Base-by-base conservation (phyloP, 2,888 invertebrate genomes). In the Tiphia femorata region DNA sequence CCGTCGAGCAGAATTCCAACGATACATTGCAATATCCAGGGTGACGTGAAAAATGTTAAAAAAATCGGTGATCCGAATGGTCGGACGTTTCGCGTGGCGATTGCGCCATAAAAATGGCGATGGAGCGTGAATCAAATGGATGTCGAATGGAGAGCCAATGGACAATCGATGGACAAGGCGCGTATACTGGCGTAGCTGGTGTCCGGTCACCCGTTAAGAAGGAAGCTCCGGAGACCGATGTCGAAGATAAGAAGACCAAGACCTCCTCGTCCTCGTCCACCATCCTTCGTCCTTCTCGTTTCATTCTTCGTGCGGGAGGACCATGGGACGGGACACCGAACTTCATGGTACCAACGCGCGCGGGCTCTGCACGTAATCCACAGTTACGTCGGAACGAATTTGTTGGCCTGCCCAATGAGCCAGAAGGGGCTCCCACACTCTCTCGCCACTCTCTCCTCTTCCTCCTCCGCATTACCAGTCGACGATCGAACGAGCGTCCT, bases 121-220 rank as follows among this genome's bases (percentile, higher is more conserved):
- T n/a, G n/a, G n/a, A n/a, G n/a, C n/a, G n/a, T n/a, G n/a, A n/a
- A n/a, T n/a, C n/a, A n/a, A n/a, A n/a, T n/a, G n/a, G n/a, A n/a
- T n/a, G n/a, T n/a, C n/a, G n/a, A n/a, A n/a, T n/a, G n/a, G n/a
- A n/a, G n/a, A n/a, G n/a, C n/a, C n/a, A n/a, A n/a, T n/a, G n/a
- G n/a, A n/a, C n/a, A n/a, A n/a, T n/a, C n/a, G n/a, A n/a, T n/a
- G n/a, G 58, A 43, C 49, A 43, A 56, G 27, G 54, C 53, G 67
- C 62, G 53, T 64, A 58, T 47, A 52, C 49, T 52, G 51, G 58
- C 66, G 61, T 71, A 69, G 67, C 65, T 63, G 67, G 76, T 78
- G 75, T 76, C 73, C 78, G 80, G 75, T 82, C 80, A 79, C 73
- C 79, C 78, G 80, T 82, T 81, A 80, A 81, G 81, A 80, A 79